phyloP scores from a whole-genome alignment of 2,888 invertebrate genomes.

The Oscheius sp. region DNA sequence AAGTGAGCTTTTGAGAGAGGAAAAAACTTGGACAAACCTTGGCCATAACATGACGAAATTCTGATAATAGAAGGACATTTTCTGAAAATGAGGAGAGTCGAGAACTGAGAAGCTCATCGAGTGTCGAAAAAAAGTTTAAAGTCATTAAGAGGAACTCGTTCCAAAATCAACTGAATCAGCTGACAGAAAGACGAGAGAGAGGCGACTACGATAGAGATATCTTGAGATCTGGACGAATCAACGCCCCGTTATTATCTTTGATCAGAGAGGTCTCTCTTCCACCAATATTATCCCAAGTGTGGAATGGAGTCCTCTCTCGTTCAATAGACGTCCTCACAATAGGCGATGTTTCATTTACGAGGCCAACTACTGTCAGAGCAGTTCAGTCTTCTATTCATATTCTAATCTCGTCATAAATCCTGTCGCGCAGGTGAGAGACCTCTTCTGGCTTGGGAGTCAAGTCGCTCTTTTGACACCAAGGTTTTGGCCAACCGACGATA shows the following conservation, averaged over 20 bases:
- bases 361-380: slow-evolving; percentile 6
- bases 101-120: too few relatives aligned
- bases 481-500: too few relatives aligned
- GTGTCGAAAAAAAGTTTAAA: not conserved
- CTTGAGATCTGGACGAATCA: not conserved
- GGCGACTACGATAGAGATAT: too few relatives aligned
- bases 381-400: slow-evolving; percentile 12
- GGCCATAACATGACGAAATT: slow-evolving; percentile 9
- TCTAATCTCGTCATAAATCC: slow-evolving; percentile 25
- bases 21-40: too few relatives aligned
- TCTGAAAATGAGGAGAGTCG: too few relatives aligned
- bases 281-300: too few relatives aligned
- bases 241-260: too few relatives aligned
- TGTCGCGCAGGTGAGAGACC: not conserved
- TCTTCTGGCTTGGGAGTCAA: not conserved
- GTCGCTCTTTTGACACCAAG: not conserved
- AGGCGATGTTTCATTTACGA: slow-evolving; percentile 13
- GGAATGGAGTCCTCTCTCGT: too few relatives aligned
- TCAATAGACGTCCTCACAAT: too few relatives aligned
- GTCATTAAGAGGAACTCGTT: not conserved
- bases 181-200: not conserved
- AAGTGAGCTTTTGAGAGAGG: not conserved
- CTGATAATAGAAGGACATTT: not conserved
- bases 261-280: too few relatives aligned
- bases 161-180: not conserved